Conservation (phyloP, 2,888 invertebrate species). For the Eustalomyia histrio region DNA sequence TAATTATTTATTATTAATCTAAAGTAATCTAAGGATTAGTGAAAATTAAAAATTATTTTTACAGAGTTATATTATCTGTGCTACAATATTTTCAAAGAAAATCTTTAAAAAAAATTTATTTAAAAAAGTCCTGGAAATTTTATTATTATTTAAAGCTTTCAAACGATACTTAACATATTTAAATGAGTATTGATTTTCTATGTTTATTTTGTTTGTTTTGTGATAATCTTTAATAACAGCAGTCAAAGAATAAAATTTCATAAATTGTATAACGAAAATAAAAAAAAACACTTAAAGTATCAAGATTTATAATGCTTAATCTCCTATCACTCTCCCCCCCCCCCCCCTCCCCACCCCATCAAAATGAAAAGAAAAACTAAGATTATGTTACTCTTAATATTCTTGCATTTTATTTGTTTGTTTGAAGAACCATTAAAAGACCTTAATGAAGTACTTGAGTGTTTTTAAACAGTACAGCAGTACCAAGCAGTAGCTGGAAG, state of each 20-base stretch:
- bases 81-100: no score
- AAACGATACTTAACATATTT: neutral
- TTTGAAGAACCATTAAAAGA: slow-evolving; percentile 64
- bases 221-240: slow-evolving; percentile 1
- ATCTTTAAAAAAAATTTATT: no score
- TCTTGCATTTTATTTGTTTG: slow-evolving; percentile 39
- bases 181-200: slow-evolving; percentile 33
- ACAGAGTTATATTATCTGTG: no score
- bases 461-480: neutral
- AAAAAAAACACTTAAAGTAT: slow-evolving; percentile 44
- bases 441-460: slow-evolving; percentile 64
- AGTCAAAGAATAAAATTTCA: slow-evolving; percentile 30
- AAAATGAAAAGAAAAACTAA: slow-evolving; percentile 3
- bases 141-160: no score
- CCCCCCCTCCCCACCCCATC: neutral
- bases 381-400: slow-evolving; percentile 17
- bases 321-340: no score
- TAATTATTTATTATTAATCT: no score
- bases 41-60: no score
- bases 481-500: slow-evolving; percentile 11
- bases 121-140: no score
- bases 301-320: slow-evolving; percentile 49
- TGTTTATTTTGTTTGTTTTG: slow-evolving; percentile 19
- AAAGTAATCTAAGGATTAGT: no score
- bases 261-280: slow-evolving; percentile 21